These are phyloP conservation scores for Drosophila sturtevanti DNA, from an alignment of 1,140 invertebrate genomes.

Conservation along the genomic window DNA sequence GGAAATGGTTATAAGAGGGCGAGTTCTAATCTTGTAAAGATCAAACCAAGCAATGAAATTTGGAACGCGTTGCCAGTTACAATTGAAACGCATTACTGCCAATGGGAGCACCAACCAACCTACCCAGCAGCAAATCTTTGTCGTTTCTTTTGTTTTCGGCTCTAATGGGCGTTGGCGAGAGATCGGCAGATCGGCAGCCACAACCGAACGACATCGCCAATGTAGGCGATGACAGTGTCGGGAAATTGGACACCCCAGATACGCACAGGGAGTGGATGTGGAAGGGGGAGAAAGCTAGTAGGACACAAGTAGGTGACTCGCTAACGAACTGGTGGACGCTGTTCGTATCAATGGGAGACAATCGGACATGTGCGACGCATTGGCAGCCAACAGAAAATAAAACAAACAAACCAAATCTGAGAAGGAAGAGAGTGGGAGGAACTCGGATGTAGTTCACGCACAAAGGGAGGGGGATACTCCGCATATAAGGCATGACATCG, in stretches of 20 bases:
- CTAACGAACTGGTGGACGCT: constrained; percentile 36
- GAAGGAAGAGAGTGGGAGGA: constrained; percentile 50
- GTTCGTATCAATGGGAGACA: constrained; percentile 65
- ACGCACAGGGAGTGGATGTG: constrained; percentile 13
- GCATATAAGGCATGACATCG: constrained; percentile 67
- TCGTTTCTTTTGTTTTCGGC: constrained; percentile 39
- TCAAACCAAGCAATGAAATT: constrained; percentile 68
- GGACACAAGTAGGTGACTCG: constrained; percentile 70
- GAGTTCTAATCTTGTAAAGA: constrained; percentile 43
- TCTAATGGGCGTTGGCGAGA: constrained; percentile 69
- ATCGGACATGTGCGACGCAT: constrained; percentile 74
- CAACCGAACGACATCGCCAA: constrained; percentile 47
- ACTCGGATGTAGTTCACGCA: constrained; percentile 46
- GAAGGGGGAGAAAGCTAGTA: constrained; percentile 20
- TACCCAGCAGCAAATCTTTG: neutral
- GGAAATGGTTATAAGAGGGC: constrained; percentile 15
- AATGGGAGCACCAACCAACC: constrained; percentile 41
- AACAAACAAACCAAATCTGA: constrained; percentile 27
- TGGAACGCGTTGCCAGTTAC: constrained; percentile 53
- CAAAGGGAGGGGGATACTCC: constrained; percentile 10
- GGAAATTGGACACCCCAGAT: constrained; percentile 56
- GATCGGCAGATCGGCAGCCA: constrained; percentile 37
- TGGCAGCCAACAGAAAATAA: constrained; percentile 61
- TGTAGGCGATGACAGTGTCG: constrained; percentile 70
- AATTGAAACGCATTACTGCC: constrained; percentile 74